phyloP scores from a whole-genome alignment of 1,140 invertebrate species.

The Drosophila mojavensis region DNA sequence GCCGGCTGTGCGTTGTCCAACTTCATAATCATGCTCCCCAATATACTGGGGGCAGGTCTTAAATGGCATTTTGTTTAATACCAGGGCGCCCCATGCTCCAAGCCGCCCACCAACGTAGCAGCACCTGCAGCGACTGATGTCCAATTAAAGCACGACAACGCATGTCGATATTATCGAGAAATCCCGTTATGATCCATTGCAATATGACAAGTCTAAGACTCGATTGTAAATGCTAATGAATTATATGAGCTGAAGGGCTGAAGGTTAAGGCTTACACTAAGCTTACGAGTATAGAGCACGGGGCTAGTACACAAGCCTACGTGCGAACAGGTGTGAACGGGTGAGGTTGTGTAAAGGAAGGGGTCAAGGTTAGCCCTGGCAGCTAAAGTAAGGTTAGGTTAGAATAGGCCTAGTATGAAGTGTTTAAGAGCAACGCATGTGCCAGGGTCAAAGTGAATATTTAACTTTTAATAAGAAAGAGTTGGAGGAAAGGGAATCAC shows the following conservation, averaged over 20 bases:
- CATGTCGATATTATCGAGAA: conserved; percentile 49
- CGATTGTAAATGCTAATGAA: neutral
- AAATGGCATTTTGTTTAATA: conserved; percentile 79
- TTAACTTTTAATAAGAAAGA: no score
- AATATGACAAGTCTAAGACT: conserved; percentile 18
- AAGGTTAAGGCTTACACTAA: neutral
- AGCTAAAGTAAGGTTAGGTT: no score
- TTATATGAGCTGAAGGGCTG: neutral
- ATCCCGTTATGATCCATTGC: conserved; percentile 32
- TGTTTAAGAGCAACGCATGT: no score
- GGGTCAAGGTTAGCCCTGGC: neutral
- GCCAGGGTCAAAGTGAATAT: no score
- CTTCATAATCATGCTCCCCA: conserved; percentile 43
- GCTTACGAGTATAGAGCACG: neutral
- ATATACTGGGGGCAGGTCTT: conserved; percentile 50
- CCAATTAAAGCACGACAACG: conserved; percentile 51
- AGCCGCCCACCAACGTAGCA: neutral
- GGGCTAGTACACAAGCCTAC: neutral
- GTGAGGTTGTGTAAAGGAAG: neutral
- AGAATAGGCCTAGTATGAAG: no score
- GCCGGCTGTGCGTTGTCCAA: neutral
- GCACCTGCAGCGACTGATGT: conserved; percentile 9
- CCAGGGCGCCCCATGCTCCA: conserved; percentile 46
- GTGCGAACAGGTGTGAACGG: neutral
- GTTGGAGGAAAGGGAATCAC: no score